Evolutionary conservation across 2,113 vertebrate species (phyloP).

Genomic region (Carassius carassius): DNA sequence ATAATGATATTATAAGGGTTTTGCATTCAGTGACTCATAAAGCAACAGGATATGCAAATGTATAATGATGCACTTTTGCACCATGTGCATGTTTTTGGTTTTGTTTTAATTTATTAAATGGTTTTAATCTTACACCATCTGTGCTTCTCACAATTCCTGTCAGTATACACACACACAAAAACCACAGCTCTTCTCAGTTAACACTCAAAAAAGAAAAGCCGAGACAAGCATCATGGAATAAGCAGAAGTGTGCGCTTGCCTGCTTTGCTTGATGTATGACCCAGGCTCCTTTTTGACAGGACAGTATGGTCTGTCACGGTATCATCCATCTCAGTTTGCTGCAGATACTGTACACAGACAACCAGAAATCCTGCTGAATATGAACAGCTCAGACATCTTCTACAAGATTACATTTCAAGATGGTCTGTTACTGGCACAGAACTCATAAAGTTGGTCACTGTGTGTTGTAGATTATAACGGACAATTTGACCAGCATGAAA

Average conservation of each 20-base stretch:
- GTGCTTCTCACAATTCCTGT: not conserved
- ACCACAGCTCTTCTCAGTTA: not conserved
- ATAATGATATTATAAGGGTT: not conserved
- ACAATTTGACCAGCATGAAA: not conserved
- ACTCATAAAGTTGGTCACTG: not conserved
- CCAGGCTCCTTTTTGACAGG: slow-evolving; percentile 44
- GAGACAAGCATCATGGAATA: not conserved
- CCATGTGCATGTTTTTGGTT: not conserved
- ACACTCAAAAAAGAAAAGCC: not conserved
- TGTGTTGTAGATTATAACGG: not conserved
- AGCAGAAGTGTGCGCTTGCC: slow-evolving; percentile 31
- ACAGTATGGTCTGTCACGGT: slow-evolving; percentile 21
- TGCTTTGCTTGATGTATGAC: slow-evolving; percentile 36
- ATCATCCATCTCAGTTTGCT: slow-evolving; percentile 37
- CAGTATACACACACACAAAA: slow-evolving; percentile 14
- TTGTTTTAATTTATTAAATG: not conserved
- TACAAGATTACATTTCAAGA: not conserved
- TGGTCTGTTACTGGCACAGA: not conserved
- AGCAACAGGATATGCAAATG: slow-evolving; percentile 21
- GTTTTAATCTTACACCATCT: slow-evolving; percentile 50
- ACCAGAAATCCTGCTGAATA: not conserved
- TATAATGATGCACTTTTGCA: not conserved
- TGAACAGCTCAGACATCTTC: not conserved
- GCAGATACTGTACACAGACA: slow-evolving; percentile 50
- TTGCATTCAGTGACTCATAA: slow-evolving; percentile 16